phyloP scores from a whole-genome alignment of 1,140 invertebrate species.

The Mactra quadrangularis region DNA sequence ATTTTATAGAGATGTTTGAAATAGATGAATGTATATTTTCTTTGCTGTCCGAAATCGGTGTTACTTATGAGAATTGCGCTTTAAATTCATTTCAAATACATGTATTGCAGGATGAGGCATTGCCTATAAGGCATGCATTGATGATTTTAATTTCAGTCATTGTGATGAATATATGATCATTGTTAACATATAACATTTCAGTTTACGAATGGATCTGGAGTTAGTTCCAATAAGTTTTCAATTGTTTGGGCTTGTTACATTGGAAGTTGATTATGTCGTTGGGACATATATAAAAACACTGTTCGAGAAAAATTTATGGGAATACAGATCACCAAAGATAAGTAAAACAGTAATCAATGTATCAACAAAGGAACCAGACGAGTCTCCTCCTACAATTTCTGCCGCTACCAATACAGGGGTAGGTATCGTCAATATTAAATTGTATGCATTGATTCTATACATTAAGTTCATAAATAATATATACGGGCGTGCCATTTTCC shows the following conservation, averaged over 20 bases:
- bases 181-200: constrained; percentile 24
- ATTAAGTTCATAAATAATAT: too few relatives aligned
- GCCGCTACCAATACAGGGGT: neutral
- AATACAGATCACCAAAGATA: constrained; percentile 68
- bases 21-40: too few relatives aligned
- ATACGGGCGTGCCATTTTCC: too few relatives aligned
- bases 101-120: too few relatives aligned
- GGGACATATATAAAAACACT: constrained; percentile 63
- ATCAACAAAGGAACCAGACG: constrained; percentile 68
- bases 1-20: too few relatives aligned
- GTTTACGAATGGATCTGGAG: constrained; percentile 70
- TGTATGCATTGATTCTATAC: too few relatives aligned
- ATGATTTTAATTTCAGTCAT: too few relatives aligned
- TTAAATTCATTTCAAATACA: too few relatives aligned
- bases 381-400: constrained; percentile 65
- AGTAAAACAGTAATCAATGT: constrained; percentile 68
- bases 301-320: constrained; percentile 66
- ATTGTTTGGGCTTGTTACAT: constrained; percentile 66
- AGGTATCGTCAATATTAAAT: neutral
- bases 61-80: too few relatives aligned
- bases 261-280: constrained; percentile 65
- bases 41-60: too few relatives aligned
- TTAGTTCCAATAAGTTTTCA: constrained; percentile 65
- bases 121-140: too few relatives aligned
- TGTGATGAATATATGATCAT: too few relatives aligned